Evolutionary conservation across 2,888 invertebrate species (phyloP), one percentile per base, ranked within the genome.

Genomic region (Nycteola revayana): DNA sequence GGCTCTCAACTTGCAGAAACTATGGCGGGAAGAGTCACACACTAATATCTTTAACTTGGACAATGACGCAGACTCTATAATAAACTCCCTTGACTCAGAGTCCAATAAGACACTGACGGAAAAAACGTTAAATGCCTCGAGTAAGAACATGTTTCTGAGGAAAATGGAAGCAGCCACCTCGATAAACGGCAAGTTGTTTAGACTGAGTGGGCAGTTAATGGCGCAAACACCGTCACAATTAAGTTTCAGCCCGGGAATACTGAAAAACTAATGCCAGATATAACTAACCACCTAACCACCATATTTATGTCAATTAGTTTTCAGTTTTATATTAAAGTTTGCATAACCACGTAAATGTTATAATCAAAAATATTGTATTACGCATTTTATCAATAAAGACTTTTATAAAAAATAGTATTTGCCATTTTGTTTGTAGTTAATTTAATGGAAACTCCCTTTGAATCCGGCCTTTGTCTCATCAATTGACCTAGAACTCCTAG

Each of bases 1-100:
- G 91, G 90, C 90, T 2, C 68, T 92, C 21, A 92, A 92, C 61
- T 68, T 92, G 39, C 90, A 90, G 53, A 90, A 90, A 48, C 68
- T 92, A 23, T 91, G 87, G 87, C 77, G 74, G 7, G 81, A 86
- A 36, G 86, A 88, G 47, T 87, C 87, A 0, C 84, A 84, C 33
- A 82, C 83, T 0, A 86, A 85, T 32, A 66, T 85, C 10, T 64
- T 81, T 3, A 80, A 77, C 36, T 27, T 75, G 22, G 82, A 84
- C 17, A 67, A 57, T 0, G 86, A 87, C 31, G 72, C 79, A 0
- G 85, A 86, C 31, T 86, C 84, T 0, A 78, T 87, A 4, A 79
- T 84, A 3, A 76, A 86, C 54, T 83, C 81, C 1, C 44, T 87
- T 17, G 77, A 72, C 37, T 75, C 82, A 0, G 78, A 69, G 30